Conservation (phyloP, 2,888 invertebrate genomes). For the Eueremaeus valkanovi region DNA sequence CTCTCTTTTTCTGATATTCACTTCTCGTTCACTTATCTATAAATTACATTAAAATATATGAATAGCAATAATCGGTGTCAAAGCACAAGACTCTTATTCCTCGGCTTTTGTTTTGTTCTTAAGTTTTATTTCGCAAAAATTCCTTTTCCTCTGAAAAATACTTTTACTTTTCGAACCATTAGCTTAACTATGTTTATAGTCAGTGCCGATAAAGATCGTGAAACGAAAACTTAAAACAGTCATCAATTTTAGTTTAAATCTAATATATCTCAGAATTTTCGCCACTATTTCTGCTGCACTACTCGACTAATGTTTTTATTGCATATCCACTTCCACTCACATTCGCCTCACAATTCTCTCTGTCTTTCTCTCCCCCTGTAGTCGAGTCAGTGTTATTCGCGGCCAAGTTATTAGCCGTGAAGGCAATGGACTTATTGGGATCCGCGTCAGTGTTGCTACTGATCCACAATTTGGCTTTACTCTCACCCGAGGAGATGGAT, state of each 20-base stretch:
- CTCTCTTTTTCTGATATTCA: background rate
- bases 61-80: background rate
- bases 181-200: background rate
- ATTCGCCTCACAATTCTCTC: no score
- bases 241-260: constrained; percentile 38
- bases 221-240: constrained; percentile 28
- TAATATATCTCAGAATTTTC: constrained; percentile 33
- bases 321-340: background rate
- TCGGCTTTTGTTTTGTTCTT: background rate
- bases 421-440: constrained; percentile 90
- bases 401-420: constrained; percentile 87
- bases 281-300: constrained; percentile 11
- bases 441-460: constrained; percentile 87
- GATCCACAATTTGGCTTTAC: constrained; percentile 91
- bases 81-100: background rate
- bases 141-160: background rate
- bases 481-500: constrained; percentile 59
- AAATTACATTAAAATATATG: constrained; percentile 26
- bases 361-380: constrained; percentile 53
- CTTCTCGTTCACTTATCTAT: background rate
- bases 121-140: background rate
- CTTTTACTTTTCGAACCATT: constrained; percentile 24
- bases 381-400: constrained; percentile 93
- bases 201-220: constrained; percentile 16
- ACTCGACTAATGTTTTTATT: constrained; percentile 11